Conservation (phyloP, 2,113 vertebrate species). For the Gopherus evgoodei region DNA sequence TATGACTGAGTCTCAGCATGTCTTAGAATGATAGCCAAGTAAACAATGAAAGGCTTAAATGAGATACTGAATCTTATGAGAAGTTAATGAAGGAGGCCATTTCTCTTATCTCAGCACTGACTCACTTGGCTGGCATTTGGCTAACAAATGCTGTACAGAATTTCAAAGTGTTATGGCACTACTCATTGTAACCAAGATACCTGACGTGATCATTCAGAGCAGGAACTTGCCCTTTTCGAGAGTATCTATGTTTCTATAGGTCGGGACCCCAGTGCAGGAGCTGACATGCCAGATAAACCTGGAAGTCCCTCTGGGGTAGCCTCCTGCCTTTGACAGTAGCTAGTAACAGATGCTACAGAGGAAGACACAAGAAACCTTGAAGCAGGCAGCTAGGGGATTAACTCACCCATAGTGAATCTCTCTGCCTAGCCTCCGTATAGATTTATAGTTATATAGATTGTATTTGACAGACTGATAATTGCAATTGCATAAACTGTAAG, state of each 20-base stretch:
- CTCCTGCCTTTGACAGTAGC: background rate
- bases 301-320: background rate
- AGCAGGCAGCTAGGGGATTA: background rate
- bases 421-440: background rate
- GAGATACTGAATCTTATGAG: background rate
- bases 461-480: accelerated
- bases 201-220: background rate
- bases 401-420: background rate
- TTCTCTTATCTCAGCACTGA: constrained; percentile 57
- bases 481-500: background rate
- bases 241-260: background rate
- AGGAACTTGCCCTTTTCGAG: background rate
- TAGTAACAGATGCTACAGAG: background rate
- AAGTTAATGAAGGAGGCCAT: constrained; percentile 50
- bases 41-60: background rate
- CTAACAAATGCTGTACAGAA: background rate
- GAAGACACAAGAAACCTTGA: background rate
- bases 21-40: constrained; percentile 59
- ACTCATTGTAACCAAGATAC: background rate
- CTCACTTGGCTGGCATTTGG: background rate
- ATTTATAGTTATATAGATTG: background rate
- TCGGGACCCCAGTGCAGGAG: accelerated
- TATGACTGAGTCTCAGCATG: constrained; percentile 31
- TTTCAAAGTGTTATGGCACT: background rate
- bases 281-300: background rate